Evolutionary conservation across 2,888 invertebrate genomes (phyloP).

Genomic region (Colostygia pectinataria): DNA sequence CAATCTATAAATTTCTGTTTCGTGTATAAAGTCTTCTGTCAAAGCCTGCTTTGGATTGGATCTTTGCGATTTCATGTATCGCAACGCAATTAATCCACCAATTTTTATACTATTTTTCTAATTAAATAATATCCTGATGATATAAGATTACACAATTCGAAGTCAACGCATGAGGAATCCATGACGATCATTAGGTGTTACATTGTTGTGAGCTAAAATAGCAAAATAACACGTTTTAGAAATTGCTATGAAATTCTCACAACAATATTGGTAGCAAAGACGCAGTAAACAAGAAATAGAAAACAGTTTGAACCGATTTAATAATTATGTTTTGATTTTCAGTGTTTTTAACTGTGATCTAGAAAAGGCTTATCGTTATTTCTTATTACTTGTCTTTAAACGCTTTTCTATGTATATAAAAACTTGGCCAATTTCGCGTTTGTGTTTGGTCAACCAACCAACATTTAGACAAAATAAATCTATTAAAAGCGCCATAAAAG

Average conservation of each 20-base stretch:
- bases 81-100: no score
- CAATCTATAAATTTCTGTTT: conserved; percentile 7
- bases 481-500: conserved; percentile 29
- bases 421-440: no score
- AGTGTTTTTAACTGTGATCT: neutral
- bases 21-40: conserved; percentile 2
- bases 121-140: neutral
- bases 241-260: conserved; percentile 33
- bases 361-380: no score
- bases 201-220: conserved; percentile 55
- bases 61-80: no score
- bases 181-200: conserved; percentile 45
- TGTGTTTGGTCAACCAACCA: no score
- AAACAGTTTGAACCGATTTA: conserved; percentile 1
- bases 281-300: conserved; percentile 20
- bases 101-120: no score
- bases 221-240: conserved; percentile 42
- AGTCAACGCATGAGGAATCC: conserved; percentile 43
- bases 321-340: neutral
- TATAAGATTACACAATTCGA: conserved; percentile 18
- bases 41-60: no score
- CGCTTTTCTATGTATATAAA: no score
- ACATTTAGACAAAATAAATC: conserved; percentile 10
- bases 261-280: conserved; percentile 42
- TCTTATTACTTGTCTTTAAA: no score